Percentiles rank a stretch among this genome's conserved stretches.
Conservation (phyloP, 2,797 vertebrate species). For the Pseudochaenichthys georgianus region DNA sequence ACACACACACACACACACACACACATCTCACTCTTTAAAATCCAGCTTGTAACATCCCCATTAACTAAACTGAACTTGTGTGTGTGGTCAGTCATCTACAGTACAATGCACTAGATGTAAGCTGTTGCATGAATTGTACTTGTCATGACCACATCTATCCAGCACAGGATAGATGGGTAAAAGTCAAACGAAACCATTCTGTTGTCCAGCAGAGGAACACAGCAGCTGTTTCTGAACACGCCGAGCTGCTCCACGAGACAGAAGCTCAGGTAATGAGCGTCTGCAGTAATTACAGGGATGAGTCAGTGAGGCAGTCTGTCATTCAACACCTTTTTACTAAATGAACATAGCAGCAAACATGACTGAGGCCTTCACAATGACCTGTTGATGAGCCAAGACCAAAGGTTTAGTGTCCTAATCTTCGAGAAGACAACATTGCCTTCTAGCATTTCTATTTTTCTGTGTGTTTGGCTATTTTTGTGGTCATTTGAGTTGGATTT, state of each 20-base stretch:
- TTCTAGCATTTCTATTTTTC: neutral
- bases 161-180: neutral
- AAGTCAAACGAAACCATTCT: neutral
- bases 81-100: neutral
- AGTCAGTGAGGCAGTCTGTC: slow-evolving; percentile 48
- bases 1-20: too few species aligned
- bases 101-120: neutral
- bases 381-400: slow-evolving; percentile 27
- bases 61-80: too few species aligned
- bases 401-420: slow-evolving; percentile 3
- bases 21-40: too few species aligned
- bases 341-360: slow-evolving; percentile 39
- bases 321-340: slow-evolving; percentile 58
- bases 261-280: slow-evolving; percentile 58
- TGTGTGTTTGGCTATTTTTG: neutral
- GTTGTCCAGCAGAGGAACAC: slow-evolving; percentile 39
- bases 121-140: neutral
- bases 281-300: slow-evolving; percentile 65
- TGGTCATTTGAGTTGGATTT: neutral
- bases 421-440: slow-evolving; percentile 8
- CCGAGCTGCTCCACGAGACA: slow-evolving; percentile 67
- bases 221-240: slow-evolving; percentile 29
- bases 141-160: neutral
- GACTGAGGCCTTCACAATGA: slow-evolving; percentile 24
- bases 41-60: too few species aligned